phyloP scores from a whole-genome alignment of 2,888 invertebrate species.

The Teleogryllus oceanicus region DNA sequence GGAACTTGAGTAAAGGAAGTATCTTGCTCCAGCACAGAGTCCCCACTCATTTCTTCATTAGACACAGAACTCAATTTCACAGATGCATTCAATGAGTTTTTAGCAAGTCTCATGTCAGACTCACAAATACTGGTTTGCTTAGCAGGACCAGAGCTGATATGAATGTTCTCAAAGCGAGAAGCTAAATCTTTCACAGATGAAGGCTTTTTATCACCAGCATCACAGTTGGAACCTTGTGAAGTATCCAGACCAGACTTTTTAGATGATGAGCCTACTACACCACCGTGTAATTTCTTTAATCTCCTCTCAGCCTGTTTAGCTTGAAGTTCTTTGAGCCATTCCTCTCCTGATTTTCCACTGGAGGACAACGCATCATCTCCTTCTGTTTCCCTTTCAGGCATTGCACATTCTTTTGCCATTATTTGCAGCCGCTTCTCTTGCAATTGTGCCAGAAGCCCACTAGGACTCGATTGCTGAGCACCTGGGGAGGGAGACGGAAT shows the following conservation, averaged over 20 bases:
- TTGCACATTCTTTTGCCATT: slow-evolving; percentile 44
- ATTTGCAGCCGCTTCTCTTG: slow-evolving; percentile 62
- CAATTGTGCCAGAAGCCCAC: slow-evolving; percentile 59
- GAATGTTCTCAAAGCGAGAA: slow-evolving; percentile 66
- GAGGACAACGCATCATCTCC: slow-evolving; percentile 29
- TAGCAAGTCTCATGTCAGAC: slow-evolving; percentile 24
- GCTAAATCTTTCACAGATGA: slow-evolving; percentile 72
- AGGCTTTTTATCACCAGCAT: slow-evolving; percentile 41
- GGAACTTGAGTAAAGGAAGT: neutral
- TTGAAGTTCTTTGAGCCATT: slow-evolving; percentile 75
- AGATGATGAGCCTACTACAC: slow-evolving; percentile 42
- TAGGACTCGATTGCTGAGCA: slow-evolving; percentile 30
- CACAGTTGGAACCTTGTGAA: neutral
- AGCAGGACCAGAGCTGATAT: slow-evolving; percentile 31
- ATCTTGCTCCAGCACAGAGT: neutral
- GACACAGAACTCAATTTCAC: neutral
- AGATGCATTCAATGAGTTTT: neutral
- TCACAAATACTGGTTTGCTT: slow-evolving; percentile 18
- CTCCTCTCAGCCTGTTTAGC: slow-evolving; percentile 68
- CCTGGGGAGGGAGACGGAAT: slow-evolving; percentile 29
- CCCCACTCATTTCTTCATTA: neutral
- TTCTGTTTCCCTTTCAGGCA: slow-evolving; percentile 39
- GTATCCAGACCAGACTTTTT: slow-evolving; percentile 42
- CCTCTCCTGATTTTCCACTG: slow-evolving; percentile 51
- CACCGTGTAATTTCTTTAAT: slow-evolving; percentile 51